phyloP scores from a whole-genome alignment of 2,797 vertebrate genomes.

The Centroberyx gerrardi region DNA sequence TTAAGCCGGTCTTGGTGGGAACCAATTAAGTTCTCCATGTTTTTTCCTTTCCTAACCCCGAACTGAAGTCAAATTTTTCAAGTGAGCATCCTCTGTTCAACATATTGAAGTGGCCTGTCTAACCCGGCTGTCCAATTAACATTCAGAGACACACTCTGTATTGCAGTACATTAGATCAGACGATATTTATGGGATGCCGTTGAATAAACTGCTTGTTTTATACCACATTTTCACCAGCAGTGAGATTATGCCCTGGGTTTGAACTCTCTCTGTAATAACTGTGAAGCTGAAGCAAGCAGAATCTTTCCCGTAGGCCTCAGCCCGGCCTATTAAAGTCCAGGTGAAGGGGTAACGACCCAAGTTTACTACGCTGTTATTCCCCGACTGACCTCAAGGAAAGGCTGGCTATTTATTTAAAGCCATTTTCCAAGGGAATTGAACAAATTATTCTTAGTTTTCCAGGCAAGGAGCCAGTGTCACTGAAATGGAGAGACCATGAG shows the following conservation, averaged over 20 bases:
- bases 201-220: neutral
- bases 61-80: neutral
- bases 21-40: neutral
- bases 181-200: neutral
- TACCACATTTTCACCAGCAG: neutral
- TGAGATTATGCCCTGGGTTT: slow-evolving; percentile 3
- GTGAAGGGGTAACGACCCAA: slow-evolving; percentile 33
- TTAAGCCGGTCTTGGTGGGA: neutral
- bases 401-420: slow-evolving; percentile 62
- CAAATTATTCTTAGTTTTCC: slow-evolving; percentile 77
- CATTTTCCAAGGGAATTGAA: slow-evolving; percentile 69
- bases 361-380: slow-evolving; percentile 42
- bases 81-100: neutral
- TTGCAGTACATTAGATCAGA: neutral
- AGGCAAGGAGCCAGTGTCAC: slow-evolving; percentile 75
- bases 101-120: neutral
- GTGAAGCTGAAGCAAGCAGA: slow-evolving; percentile 2
- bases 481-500: slow-evolving; percentile 65
- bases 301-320: slow-evolving; percentile 6
- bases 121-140: slow-evolving; percentile 3
- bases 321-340: slow-evolving; percentile 39
- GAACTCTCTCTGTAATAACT: slow-evolving; percentile 29
- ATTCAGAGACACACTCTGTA: neutral
- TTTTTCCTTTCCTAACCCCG: neutral
- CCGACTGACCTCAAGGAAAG: slow-evolving; percentile 38